A percentile compares a stretch with the other conserved stretches of the same genome.
Conservation (phyloP, 2,888 invertebrate genomes). For the Sinohyriopsis cumingii region DNA sequence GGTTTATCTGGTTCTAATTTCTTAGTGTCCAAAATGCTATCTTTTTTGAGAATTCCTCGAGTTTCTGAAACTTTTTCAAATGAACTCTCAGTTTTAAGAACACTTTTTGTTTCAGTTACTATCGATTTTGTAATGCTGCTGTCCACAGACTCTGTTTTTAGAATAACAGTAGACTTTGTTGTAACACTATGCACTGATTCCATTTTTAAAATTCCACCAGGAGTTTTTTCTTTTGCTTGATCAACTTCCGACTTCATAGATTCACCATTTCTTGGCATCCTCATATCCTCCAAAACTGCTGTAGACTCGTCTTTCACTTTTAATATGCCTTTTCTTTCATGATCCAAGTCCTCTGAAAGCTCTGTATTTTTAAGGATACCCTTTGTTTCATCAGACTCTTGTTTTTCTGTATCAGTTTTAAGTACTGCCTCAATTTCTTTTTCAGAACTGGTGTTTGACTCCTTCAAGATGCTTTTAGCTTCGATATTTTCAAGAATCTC, state of each 20-base stretch:
- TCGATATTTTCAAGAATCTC: slow-evolving; percentile 7
- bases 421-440: slow-evolving; percentile 10
- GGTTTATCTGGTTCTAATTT: slow-evolving; percentile 39
- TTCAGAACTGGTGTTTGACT: neutral
- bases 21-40: slow-evolving; percentile 47
- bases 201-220: no score
- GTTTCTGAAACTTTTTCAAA: slow-evolving; percentile 11
- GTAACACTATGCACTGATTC: no score
- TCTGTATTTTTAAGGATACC: slow-evolving; percentile 5
- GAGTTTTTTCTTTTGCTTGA: slow-evolving; percentile 1
- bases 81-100: slow-evolving; percentile 37
- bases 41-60: slow-evolving; percentile 52
- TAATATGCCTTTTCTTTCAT: slow-evolving; percentile 36
- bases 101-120: slow-evolving; percentile 43
- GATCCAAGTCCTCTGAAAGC: slow-evolving; percentile 6
- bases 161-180: slow-evolving; percentile 40
- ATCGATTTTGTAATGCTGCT: slow-evolving; percentile 23
- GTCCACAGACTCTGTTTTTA: slow-evolving; percentile 39
- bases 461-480: slow-evolving; percentile 10
- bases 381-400: neutral
- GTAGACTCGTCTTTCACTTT: slow-evolving; percentile 18
- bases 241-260: no score
- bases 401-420: slow-evolving; percentile 13
- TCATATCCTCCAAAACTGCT: neutral
- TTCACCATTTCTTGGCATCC: no score